Conservation (phyloP, 2,797 vertebrate species). For the Oreonectes daqikongensis region DNA sequence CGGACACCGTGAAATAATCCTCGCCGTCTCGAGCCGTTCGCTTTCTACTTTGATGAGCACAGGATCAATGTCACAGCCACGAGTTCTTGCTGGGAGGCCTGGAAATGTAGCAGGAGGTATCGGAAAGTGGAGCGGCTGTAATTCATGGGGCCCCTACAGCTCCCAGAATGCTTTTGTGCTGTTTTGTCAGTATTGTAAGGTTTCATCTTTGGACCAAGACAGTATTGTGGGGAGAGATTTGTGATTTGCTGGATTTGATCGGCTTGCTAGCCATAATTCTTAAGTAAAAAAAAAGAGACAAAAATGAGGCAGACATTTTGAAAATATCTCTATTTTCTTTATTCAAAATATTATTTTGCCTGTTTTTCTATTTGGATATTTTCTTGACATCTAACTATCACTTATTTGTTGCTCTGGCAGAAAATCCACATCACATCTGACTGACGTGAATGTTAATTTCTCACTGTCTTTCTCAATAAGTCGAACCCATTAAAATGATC, state of each 20-base stretch:
- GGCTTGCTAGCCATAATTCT: no score
- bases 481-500: conserved; percentile 41
- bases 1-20: conserved; percentile 43
- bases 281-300: no score
- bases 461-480: conserved; percentile 16
- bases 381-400: neutral
- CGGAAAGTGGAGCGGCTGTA: conserved; percentile 13
- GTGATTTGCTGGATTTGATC: neutral
- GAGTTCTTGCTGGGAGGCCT: conserved; percentile 8
- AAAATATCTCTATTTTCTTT: no score
- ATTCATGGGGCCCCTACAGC: conserved; percentile 47
- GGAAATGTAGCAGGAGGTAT: conserved; percentile 15
- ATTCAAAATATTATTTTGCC: no score
- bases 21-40: conserved; percentile 16
- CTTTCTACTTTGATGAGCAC: conserved; percentile 30
- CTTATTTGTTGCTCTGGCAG: neutral
- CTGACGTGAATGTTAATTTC: conserved; percentile 28
- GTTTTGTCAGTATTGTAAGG: neutral
- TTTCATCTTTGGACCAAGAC: conserved; percentile 29
- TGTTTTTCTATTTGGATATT: neutral
- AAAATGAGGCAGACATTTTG: no score
- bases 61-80: conserved; percentile 37
- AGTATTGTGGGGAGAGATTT: neutral
- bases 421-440: conserved; percentile 1
- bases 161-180: conserved; percentile 29